Conservation (phyloP, 2,888 invertebrate genomes). For the Melinaea marsaeus region DNA sequence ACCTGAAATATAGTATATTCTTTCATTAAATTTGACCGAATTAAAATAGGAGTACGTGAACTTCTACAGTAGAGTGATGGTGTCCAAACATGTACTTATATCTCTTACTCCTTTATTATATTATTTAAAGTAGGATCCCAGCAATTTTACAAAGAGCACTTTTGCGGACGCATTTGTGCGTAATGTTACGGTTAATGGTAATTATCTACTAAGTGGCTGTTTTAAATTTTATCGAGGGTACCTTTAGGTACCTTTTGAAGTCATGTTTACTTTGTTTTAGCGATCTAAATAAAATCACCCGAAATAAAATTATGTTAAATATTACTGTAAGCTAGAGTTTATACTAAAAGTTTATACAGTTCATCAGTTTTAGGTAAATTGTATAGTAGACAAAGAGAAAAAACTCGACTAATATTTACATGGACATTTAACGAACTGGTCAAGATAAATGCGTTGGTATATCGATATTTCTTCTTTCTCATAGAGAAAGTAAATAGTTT, state of each 20-base stretch:
- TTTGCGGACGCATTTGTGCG: slow-evolving; percentile 23
- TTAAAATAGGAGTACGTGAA: neutral
- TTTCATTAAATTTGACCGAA: too few species aligned
- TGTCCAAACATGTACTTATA: slow-evolving; percentile 1
- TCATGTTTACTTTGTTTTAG: too few species aligned
- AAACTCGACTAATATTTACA: slow-evolving; percentile 12
- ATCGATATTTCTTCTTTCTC: slow-evolving; percentile 21
- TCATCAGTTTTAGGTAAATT: too few species aligned
- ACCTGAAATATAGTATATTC: too few species aligned
- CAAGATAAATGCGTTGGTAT: slow-evolving; percentile 26
- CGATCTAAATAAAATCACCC: too few species aligned
- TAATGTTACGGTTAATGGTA: slow-evolving; percentile 21
- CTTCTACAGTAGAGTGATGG: slow-evolving; percentile 5
- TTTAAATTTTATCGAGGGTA: slow-evolving; percentile 19
- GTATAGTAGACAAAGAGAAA: neutral
- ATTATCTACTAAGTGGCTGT: slow-evolving; percentile 24
- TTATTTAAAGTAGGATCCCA: slow-evolving; percentile 15
- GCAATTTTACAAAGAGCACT: slow-evolving; percentile 24
- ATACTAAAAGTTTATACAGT: too few species aligned
- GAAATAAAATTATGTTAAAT: too few species aligned
- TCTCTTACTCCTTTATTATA: slow-evolving; percentile 15
- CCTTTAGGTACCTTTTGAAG: too few species aligned
- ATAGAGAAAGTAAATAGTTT: slow-evolving; percentile 11
- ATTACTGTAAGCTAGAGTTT: too few species aligned
- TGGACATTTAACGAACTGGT: slow-evolving; percentile 17